Percentiles rank a stretch among this genome's conserved stretches.
Evolutionary conservation across 2,888 invertebrate species (phyloP).

Genomic region (Blera fallax): DNA sequence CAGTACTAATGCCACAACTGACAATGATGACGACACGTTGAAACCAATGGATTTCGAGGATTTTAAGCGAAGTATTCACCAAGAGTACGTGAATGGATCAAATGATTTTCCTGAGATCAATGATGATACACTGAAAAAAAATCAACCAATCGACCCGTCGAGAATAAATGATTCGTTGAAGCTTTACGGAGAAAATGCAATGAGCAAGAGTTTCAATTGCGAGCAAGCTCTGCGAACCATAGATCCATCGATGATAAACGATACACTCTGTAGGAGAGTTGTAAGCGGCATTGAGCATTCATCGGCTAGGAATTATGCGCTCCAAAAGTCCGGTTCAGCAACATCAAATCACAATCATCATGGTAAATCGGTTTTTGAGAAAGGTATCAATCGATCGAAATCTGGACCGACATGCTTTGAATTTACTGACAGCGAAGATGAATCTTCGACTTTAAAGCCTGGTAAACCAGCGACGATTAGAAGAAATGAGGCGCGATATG

Average conservation of each 20-base stretch:
- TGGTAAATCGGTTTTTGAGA: slow-evolving; percentile 78
- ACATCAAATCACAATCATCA: slow-evolving; percentile 73
- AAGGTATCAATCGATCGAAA: slow-evolving; percentile 81
- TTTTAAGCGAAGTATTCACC: slow-evolving; percentile 81
- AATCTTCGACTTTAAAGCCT: slow-evolving; percentile 78
- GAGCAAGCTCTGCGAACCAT: slow-evolving; percentile 80
- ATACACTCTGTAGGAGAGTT: slow-evolving; percentile 77
- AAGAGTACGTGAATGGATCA: slow-evolving; percentile 81
- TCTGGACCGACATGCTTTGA: slow-evolving; percentile 81
- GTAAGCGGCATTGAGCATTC: slow-evolving; percentile 76
- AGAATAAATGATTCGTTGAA: slow-evolving; percentile 82
- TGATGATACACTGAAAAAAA: slow-evolving; percentile 81
- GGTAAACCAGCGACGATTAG: slow-evolving; percentile 79
- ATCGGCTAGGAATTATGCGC: slow-evolving; percentile 77
- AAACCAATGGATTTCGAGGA: slow-evolving; percentile 82
- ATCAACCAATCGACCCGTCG: slow-evolving; percentile 82
- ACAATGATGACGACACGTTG: slow-evolving; percentile 79
- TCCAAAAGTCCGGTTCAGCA: slow-evolving; percentile 80
- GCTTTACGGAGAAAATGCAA: slow-evolving; percentile 81
- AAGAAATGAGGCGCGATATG: slow-evolving; percentile 79
- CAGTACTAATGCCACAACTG: slow-evolving; percentile 76
- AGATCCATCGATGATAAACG: slow-evolving; percentile 79
- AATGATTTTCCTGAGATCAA: slow-evolving; percentile 80
- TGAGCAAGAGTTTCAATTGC: slow-evolving; percentile 82
- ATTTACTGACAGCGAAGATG: slow-evolving; percentile 79